Evolutionary conservation across 1,140 invertebrate species (phyloP), one percentile per base, ranked within the genome.

Genomic region (Megathymus violae): DNA sequence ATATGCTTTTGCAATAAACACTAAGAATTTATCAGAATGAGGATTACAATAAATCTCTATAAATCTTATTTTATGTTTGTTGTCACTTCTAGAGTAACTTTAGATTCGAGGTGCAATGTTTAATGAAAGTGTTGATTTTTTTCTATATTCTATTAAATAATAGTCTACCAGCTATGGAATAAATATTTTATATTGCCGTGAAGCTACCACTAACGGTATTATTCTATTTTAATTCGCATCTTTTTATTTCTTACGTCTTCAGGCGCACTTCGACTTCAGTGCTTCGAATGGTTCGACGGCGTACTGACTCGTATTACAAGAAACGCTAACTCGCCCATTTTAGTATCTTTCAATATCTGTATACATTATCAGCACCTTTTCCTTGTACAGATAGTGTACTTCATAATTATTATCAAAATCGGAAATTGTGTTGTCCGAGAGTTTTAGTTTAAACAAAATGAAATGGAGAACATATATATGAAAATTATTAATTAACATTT

Each of bases 121-220:
- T 63, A 80, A 85, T 76, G 76, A 70, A 82, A 83, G 78, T 88
- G 83, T 85, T 88, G 71, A 75, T 77, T 86, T 78, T 79, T 81
- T 85, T 74, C 76, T 84, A 86, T 85, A 83, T 88, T 88, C 80
- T 85, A 83, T 86, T 80, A 67, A 78, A 64, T 73, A 63, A 47
- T 85, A 78, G 73, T 82, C 80, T 76, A 76, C 74, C 61, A 62
- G 69, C 61, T 69, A 69, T 62, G 64, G 62, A 68, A 56, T 34
- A 60, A 67, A 61, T 67, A 61, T 67, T 69, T 71, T 67, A 71
- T 67, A 58, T 16, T 15, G 61, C 69, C 61, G 69, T 58, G 50
- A 27, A 62, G 58, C 22, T 34, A 43, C 40, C 43, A 43, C 15
- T 58, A 38, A 27, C 52, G 52, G 52, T 44, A 56, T 56, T 56